These are phyloP conservation scores for Phasianus colchicus DNA, from an alignment of 2,113 vertebrate species.

Conservation along the genomic window DNA sequence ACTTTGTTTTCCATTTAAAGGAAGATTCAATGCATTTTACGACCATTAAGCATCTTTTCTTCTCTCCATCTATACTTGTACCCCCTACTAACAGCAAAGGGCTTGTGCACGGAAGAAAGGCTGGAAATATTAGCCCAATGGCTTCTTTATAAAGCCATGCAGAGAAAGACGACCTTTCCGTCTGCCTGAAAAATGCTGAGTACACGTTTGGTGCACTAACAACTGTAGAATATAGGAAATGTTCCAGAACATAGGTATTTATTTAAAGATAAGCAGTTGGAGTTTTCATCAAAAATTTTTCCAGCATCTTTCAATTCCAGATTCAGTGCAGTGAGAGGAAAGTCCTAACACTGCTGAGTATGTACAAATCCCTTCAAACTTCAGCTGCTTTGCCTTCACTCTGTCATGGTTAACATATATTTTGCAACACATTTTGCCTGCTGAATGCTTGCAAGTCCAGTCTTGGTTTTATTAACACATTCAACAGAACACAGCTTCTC, in stretches of 20 bases:
- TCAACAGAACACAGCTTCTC: constrained; percentile 28
- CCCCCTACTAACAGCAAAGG: constrained; percentile 24
- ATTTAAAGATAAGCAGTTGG: background rate
- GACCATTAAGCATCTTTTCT: constrained; percentile 53
- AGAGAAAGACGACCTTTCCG: background rate
- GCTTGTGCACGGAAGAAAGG: background rate
- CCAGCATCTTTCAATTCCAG: background rate
- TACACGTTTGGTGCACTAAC: background rate
- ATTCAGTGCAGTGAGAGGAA: background rate
- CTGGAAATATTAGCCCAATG: background rate
- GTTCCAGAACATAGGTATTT: background rate
- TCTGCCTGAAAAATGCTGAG: background rate
- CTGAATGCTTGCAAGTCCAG: background rate
- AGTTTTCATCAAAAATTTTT: constrained; percentile 7
- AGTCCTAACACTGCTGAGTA: background rate
- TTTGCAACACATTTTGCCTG: constrained; percentile 5
- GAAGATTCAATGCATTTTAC: constrained; percentile 51
- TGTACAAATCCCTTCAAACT: background rate
- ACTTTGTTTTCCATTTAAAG: constrained; percentile 55
- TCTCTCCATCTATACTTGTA: constrained; percentile 25
- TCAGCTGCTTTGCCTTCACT: background rate
- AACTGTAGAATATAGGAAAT: background rate
- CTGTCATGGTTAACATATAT: background rate
- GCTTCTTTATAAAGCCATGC: constrained; percentile 3
- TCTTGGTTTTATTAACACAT: background rate